Conservation (phyloP, 2,888 invertebrate species). For the Lordiphosa fenestrarum region DNA sequence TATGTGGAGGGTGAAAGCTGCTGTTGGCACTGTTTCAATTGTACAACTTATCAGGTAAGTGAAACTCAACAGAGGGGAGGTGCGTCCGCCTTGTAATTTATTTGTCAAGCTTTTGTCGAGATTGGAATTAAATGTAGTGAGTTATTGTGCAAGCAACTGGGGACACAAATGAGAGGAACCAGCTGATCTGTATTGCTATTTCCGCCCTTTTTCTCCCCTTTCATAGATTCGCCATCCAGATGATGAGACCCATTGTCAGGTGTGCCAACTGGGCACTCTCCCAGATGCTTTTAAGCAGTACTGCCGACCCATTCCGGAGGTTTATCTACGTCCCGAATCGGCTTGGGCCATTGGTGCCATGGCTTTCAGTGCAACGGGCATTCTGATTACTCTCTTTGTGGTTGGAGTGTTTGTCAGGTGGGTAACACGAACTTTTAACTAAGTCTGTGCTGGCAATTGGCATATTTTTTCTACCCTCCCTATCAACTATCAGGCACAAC, state of each 20-base stretch:
- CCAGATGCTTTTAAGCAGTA: conserved; percentile 88
- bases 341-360: conserved; percentile 97
- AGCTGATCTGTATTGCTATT: neutral
- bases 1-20: conserved; percentile 96
- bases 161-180: neutral
- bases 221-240: conserved; percentile 88
- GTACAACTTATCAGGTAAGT: conserved; percentile 90
- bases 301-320: conserved; percentile 90
- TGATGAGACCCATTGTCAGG: conserved; percentile 91
- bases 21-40: conserved; percentile 96
- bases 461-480: conserved; percentile 20
- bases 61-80: conserved; percentile 7
- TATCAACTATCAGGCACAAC: conserved; percentile 83
- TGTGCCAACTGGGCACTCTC: conserved; percentile 90
- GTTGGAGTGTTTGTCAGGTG: conserved; percentile 88
- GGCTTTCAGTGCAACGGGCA: conserved; percentile 92
- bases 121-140: conserved; percentile 61
- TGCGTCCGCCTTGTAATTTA: conserved; percentile 50
- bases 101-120: conserved; percentile 52
- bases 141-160: conserved; percentile 37
- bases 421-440: conserved; percentile 23
- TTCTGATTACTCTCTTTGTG: conserved; percentile 89
- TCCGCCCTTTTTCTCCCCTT: conserved; percentile 5
- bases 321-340: conserved; percentile 89
- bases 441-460: conserved; percentile 32